These are phyloP conservation scores for Istiophorus platypterus DNA, from an alignment of 2,113 vertebrate genomes.

Conservation along the genomic window DNA sequence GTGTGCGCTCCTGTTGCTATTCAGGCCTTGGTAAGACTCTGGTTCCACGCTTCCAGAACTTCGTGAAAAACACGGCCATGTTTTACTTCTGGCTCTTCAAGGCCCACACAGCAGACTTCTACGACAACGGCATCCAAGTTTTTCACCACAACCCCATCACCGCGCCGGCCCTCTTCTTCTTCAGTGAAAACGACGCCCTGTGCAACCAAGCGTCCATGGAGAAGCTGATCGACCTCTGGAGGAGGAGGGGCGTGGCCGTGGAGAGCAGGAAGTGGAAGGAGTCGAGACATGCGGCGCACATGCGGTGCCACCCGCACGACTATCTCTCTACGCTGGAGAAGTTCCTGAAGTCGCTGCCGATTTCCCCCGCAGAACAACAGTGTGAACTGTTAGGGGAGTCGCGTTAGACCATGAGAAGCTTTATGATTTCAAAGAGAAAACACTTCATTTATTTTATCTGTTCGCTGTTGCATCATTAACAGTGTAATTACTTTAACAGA, in stretches of 20 bases:
- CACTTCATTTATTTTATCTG: neutral
- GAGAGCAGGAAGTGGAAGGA: constrained; percentile 71
- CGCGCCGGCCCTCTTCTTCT: constrained; percentile 76
- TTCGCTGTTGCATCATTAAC: neutral
- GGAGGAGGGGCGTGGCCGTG: constrained; percentile 55
- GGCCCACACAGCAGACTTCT: constrained; percentile 53
- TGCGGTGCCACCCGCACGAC: constrained; percentile 69
- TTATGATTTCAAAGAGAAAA: neutral
- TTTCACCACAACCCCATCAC: constrained; percentile 56
- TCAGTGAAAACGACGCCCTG: constrained; percentile 71
- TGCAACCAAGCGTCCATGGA: constrained; percentile 43
- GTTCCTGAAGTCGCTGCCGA: constrained; percentile 60
- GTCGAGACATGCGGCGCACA: constrained; percentile 68
- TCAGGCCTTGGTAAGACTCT: constrained; percentile 78
- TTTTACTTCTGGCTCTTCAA: constrained; percentile 77
- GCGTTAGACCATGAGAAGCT: neutral
- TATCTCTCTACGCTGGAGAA: constrained; percentile 54
- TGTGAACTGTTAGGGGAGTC: neutral
- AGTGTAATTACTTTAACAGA: neutral
- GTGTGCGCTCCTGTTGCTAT: neutral
- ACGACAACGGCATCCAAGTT: constrained; percentile 38
- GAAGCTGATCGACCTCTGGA: constrained; percentile 60
- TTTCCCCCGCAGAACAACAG: neutral
- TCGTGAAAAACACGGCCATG: constrained; percentile 45
- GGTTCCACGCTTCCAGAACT: constrained; percentile 65